Evolutionary conservation across 2,113 vertebrate genomes (phyloP), one percentile per base, ranked within the genome.

Genomic region (Gallinago media): DNA sequence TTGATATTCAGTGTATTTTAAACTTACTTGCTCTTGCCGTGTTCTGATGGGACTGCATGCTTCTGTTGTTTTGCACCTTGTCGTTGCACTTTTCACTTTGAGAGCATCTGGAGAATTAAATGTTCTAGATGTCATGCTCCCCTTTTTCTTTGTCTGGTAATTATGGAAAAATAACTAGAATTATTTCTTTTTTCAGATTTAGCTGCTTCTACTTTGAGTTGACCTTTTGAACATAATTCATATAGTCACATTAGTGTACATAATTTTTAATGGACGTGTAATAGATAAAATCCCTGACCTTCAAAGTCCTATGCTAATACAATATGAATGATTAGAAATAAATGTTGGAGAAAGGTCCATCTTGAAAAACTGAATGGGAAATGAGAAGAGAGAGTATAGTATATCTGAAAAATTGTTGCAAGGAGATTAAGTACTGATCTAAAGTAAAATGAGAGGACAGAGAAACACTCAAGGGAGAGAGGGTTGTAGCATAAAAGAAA

Each of bases 201-300:
- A 34, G 17, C 71, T 77, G 55, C 55, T 85, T 55, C 44, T 78
- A 6, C n/a, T 71, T 17, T 71, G 44, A 78, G 44, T 32, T 94
- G 73, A 55, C 68, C 72, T 78, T 71, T 80, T 34, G 75, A 90
- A 68, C 38, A n/a, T 85, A 73, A 90, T 85, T 93, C 27, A 23
- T 82, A 32, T 5, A 49, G 80, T 79, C 56, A 32, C 27, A 86
- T 94, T 72, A 92, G 52, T 7, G 15, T 81, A 56, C 1, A 0
- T 93, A 31, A 93, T 88, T 74, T 85, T 72, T 85, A 92, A 94
- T 93, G 83, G 76, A 71, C 5, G 1, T 67, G 19, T 92, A 80
- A 86, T 77, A 84, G 88, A 65, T 77, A 68, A 94, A 94, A 89
- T 75, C 68, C 50, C 52, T 86, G 85, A 85, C 82, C 78, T 96